Base-by-base conservation (phyloP, 2,113 vertebrate species). In the Cyanistes caeruleus region DNA sequence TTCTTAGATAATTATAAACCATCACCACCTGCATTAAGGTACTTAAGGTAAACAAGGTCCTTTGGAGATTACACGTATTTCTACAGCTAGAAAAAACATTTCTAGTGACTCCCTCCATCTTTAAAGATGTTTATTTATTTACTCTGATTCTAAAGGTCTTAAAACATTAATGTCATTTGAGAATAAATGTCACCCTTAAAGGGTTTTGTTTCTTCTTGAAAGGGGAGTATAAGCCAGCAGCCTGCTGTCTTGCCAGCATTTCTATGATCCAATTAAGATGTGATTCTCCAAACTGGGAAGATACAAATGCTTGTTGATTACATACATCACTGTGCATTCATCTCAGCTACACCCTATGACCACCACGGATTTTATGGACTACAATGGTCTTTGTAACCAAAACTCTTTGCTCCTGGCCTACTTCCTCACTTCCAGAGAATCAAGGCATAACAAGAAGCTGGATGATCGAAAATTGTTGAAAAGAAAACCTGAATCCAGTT, bases 381-480 rank as follows among this genome's bases (percentile, higher is more conserved):
- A 37, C 2, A 1, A 51, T 12, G 33, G 8, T 59, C 55, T 73
- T 90, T 65, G 37, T 48, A 72, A 48, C 3, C 48, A 43, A 84
- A 84, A 41, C 8, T 1, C 28, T 58, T 83, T 73, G 37, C 22
- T 76, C 37, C 46, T 51, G 23, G 39, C 25, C 69, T 64, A 10
- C 24, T 73, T 11, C 24, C 11, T 93, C 53, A 46, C 4, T 56
- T 81, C 12, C 60, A 89, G 31, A 35, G 44, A 65, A 72, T 56
- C 1, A 18, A 85, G 35, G 31, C 19, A 24, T 4, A 43, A 25
- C 17, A 33, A 76, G 43, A 87, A 73, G 12, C 2, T 65, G n/a
- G 16, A 62, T 44, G 8, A 67, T 8, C 22, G 0, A 4, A 28
- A 84, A 8, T 0, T 0, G 2, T 67, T 41, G 13, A 44, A 87